Evolutionary conservation across 2,888 invertebrate genomes (phyloP).

Genomic region (Xestia ashworthii): DNA sequence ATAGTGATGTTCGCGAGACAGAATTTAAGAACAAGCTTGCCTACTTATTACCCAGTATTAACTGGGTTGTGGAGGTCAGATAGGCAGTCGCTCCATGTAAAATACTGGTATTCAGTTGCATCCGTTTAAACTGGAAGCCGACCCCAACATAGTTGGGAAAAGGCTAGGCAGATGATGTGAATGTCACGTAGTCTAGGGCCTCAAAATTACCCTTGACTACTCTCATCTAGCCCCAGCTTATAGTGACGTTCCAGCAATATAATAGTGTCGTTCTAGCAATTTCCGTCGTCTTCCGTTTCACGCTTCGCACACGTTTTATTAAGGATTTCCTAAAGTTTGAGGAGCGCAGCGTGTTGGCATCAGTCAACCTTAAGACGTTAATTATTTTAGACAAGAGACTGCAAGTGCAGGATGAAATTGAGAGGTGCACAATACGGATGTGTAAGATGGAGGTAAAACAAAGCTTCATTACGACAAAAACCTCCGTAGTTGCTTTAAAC

Average conservation of each 20-base stretch:
- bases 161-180: no score
- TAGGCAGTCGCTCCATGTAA: no score
- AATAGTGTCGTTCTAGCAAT: constrained; percentile 58
- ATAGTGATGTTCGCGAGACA: no score
- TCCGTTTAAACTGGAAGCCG: no score
- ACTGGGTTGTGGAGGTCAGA: no score
- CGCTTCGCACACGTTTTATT: constrained; percentile 58
- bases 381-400: constrained; percentile 40
- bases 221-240: constrained; percentile 15
- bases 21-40: no score
- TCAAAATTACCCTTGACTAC: background rate
- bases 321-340: constrained; percentile 53
- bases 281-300: constrained; percentile 55
- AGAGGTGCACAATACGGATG: background rate
- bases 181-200: background rate
- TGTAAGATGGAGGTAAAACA: background rate
- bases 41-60: no score
- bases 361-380: constrained; percentile 27
- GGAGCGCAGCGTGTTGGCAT: constrained; percentile 25
- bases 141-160: no score
- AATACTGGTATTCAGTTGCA: no score
- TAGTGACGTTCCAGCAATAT: constrained; percentile 29
- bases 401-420: background rate
- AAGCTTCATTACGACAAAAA: background rate
- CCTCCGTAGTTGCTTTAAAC: background rate